Evolutionary conservation across 2,797 vertebrate genomes (phyloP).

Genomic region (Chromis chromis): DNA sequence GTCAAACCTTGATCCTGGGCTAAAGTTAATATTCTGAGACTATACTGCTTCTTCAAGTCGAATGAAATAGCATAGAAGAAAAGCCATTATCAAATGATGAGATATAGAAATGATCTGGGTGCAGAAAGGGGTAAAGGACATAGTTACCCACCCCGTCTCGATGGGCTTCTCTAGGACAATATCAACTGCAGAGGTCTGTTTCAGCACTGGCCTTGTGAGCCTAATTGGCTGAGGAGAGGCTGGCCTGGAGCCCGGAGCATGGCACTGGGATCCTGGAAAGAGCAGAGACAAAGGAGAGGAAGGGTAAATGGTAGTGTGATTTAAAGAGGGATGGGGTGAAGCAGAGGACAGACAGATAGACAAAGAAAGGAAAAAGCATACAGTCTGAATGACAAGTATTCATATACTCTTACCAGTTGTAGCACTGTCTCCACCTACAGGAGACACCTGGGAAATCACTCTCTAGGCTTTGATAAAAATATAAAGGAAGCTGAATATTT

Average conservation of each 20-base stretch:
- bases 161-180: slow-evolving; percentile 85
- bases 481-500: neutral
- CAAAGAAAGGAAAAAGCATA: slow-evolving; percentile 14
- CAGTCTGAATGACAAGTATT: slow-evolving; percentile 32
- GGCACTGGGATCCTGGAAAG: slow-evolving; percentile 75
- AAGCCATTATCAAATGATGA: neutral
- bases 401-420: slow-evolving; percentile 2
- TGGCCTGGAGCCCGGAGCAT: slow-evolving; percentile 67
- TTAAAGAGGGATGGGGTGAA: slow-evolving; percentile 8
- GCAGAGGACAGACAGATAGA: slow-evolving; percentile 30
- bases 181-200: slow-evolving; percentile 70
- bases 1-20: slow-evolving; percentile 25
- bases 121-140: slow-evolving; percentile 20
- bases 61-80: slow-evolving; percentile 14
- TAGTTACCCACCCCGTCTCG: slow-evolving; percentile 85
- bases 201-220: slow-evolving; percentile 81
- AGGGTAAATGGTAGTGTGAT: neutral
- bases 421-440: slow-evolving; percentile 76
- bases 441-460: slow-evolving; percentile 16
- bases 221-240: slow-evolving; percentile 87
- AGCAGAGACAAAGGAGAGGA: slow-evolving; percentile 28
- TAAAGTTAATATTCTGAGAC: slow-evolving; percentile 28
- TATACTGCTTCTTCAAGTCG: slow-evolving; percentile 5
- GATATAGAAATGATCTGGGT: slow-evolving; percentile 1
- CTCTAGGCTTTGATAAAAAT: neutral